Percentiles rank a stretch among this genome's conserved stretches.
Conservation (phyloP, 2,113 vertebrate genomes). For the Phyllostomus discolor region DNA sequence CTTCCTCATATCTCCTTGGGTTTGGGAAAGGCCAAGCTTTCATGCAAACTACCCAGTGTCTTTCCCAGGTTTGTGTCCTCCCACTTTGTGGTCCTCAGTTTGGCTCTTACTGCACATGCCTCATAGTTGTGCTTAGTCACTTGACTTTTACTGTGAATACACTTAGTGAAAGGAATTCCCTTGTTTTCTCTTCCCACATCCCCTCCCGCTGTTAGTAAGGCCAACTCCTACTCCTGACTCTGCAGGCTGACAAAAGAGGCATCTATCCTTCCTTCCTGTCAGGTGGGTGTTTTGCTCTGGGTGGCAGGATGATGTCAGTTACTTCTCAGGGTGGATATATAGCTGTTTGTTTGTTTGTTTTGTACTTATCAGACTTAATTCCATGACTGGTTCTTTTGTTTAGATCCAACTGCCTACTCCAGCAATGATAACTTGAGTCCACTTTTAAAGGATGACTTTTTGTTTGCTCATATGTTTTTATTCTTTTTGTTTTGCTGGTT, state of each 20-base stretch:
- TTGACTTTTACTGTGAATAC: neutral
- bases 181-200: neutral
- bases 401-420: neutral
- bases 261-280: neutral
- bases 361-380: neutral
- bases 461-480: neutral
- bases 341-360: neutral
- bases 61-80: neutral
- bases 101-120: neutral
- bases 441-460: neutral
- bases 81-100: neutral
- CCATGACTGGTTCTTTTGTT: neutral
- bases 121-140: neutral
- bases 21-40: neutral
- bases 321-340: neutral
- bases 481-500: neutral
- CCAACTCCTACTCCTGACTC: neutral
- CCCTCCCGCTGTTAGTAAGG: too few relatives aligned
- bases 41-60: neutral
- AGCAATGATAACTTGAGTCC: neutral
- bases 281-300: neutral
- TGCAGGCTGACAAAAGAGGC: neutral
- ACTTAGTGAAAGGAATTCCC: neutral
- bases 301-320: neutral
- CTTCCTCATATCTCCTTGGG: neutral